Conservation (phyloP, 2,888 invertebrate species). For the Sinelater perroti region DNA sequence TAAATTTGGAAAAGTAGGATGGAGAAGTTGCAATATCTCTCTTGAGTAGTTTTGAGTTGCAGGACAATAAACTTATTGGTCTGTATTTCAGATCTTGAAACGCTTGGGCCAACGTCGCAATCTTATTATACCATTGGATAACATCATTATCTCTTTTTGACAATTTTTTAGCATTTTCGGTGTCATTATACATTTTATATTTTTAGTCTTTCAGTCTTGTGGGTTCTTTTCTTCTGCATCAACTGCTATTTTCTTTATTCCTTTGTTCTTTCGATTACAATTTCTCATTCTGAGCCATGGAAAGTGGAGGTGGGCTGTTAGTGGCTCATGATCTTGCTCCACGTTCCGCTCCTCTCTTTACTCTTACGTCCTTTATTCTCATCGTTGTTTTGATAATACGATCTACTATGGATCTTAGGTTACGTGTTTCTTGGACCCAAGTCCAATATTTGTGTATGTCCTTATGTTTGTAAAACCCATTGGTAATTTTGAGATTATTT, state of each 20-base stretch:
- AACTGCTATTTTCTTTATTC: not conserved
- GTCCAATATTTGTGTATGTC: slow-evolving; percentile 3
- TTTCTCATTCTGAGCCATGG: slow-evolving; percentile 6
- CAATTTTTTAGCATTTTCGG: too few species aligned
- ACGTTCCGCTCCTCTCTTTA: not conserved
- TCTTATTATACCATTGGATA: too few species aligned
- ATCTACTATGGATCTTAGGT: not conserved
- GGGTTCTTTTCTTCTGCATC: slow-evolving; percentile 3
- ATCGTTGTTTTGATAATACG: not conserved
- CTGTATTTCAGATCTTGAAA: too few species aligned
- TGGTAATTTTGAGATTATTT: slow-evolving; percentile 2
- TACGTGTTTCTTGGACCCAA: slow-evolving; percentile 1
- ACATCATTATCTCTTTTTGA: too few species aligned
- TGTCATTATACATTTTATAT: too few species aligned
- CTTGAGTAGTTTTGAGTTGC: too few species aligned
- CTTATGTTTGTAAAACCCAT: slow-evolving; percentile 2
- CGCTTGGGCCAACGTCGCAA: too few species aligned
- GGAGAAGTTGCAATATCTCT: too few species aligned
- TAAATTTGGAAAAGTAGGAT: too few species aligned
- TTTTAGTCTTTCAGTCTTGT: slow-evolving; percentile 1
- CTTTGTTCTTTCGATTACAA: not conserved
- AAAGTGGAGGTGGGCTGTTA: not conserved
- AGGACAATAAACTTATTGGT: too few species aligned
- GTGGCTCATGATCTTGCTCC: not conserved
- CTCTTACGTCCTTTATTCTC: not conserved